Evolutionary conservation across 2,797 vertebrate genomes (phyloP).

Genomic region (Xyrichtys novacula): DNA sequence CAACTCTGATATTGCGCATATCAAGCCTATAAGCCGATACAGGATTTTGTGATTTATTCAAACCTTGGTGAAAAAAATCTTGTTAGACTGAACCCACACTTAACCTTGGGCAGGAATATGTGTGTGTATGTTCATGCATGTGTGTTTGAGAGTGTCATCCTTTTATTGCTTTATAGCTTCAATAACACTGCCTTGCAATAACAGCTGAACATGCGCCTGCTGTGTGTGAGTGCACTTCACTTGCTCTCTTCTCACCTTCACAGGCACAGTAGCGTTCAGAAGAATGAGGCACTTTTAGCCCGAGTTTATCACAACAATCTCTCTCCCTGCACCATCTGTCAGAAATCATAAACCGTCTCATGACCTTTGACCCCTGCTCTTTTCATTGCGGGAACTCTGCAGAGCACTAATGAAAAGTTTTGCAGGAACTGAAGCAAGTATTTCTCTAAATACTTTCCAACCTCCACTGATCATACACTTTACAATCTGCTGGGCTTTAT

Average conservation of each 20-base stretch:
- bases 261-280: conserved; percentile 43
- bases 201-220: conserved; percentile 48
- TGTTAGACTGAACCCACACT: conserved; percentile 17
- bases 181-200: conserved; percentile 56
- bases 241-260: conserved; percentile 62
- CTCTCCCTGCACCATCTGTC: conserved; percentile 49
- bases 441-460: conserved; percentile 71
- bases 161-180: conserved; percentile 58
- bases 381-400: conserved; percentile 44
- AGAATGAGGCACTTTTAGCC: conserved; percentile 40
- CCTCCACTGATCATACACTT: conserved; percentile 74
- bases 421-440: conserved; percentile 69
- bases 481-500: conserved; percentile 74
- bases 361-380: conserved; percentile 50
- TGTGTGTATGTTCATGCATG: conserved; percentile 24
- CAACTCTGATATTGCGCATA: conserved; percentile 54
- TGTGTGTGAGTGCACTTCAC: conserved; percentile 48
- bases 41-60: conserved; percentile 43
- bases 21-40: conserved; percentile 59
- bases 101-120: background rate
- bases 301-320: conserved; percentile 65
- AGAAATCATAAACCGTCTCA: conserved; percentile 56
- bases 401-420: conserved; percentile 71
- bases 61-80: conserved; percentile 56
- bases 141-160: conserved; percentile 3